phyloP scores from a whole-genome alignment of 1,140 invertebrate species.

The Lasioglossum albipes region DNA sequence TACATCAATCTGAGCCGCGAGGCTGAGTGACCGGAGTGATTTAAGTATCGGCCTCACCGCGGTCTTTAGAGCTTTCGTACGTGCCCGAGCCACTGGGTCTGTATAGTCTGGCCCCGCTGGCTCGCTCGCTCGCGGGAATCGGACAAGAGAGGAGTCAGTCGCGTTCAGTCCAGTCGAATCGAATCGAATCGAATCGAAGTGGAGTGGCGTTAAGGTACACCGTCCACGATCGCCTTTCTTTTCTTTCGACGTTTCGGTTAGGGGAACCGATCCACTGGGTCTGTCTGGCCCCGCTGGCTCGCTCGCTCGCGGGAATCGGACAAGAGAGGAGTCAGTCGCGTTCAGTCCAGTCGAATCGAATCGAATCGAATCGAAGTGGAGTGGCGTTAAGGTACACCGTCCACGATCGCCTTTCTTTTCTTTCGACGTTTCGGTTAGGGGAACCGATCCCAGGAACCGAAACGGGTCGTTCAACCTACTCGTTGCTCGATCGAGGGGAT shows the following conservation, averaged over 20 bases:
- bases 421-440: background rate
- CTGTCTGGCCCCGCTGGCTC: no score
- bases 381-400: constrained; percentile 40
- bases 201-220: constrained; percentile 34
- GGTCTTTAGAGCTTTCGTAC: constrained; percentile 70
- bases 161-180: no score
- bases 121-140: constrained; percentile 16
- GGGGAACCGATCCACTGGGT: background rate
- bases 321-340: constrained; percentile 2
- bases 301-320: constrained; percentile 22
- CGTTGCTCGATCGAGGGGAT: no score
- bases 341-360: no score
- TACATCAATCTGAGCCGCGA: constrained; percentile 79
- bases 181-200: background rate
- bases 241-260: background rate
- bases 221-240: background rate
- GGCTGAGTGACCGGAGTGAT: constrained; percentile 77
- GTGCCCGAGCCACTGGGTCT: background rate
- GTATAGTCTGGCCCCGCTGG: no score
- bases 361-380: background rate
- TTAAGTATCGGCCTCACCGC: constrained; percentile 72
- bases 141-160: constrained; percentile 10
- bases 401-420: background rate
- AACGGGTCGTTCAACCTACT: no score
- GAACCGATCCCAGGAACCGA: no score